These are phyloP conservation scores for Pseudoips prasinana DNA, from an alignment of 2,888 invertebrate species.

Conservation along the genomic window DNA sequence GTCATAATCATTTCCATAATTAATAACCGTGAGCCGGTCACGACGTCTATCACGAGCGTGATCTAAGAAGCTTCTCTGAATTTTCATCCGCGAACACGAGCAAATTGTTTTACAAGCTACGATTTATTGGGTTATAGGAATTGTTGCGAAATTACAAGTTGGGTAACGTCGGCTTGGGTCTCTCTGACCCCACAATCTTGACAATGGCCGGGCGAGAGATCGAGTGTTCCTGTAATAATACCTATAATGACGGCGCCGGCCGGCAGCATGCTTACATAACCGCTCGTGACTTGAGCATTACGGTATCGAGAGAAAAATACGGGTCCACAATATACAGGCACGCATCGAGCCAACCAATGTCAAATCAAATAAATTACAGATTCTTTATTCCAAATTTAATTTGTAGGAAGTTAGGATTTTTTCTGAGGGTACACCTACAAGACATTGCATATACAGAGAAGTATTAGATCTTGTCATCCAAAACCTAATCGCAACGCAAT, in stretches of 20 bases:
- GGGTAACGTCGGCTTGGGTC: slow-evolving; percentile 56
- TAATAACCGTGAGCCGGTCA: slow-evolving; percentile 67
- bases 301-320: slow-evolving; percentile 76
- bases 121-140: slow-evolving; percentile 75
- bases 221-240: slow-evolving; percentile 72
- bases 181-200: slow-evolving; percentile 79
- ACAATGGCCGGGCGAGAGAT: slow-evolving; percentile 70
- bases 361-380: slow-evolving; percentile 3
- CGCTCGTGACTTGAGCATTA: slow-evolving; percentile 81
- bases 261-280: slow-evolving; percentile 80
- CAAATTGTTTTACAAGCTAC: slow-evolving; percentile 74
- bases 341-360: slow-evolving; percentile 27
- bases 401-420: no score
- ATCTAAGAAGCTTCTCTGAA: slow-evolving; percentile 49
- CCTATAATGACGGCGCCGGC: slow-evolving; percentile 74
- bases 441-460: no score
- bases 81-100: slow-evolving; percentile 38
- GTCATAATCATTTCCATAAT: slow-evolving; percentile 69
- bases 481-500: no score
- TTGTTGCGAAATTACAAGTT: slow-evolving; percentile 74
- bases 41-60: slow-evolving; percentile 65
- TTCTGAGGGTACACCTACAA: no score
- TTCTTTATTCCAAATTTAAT: no score
- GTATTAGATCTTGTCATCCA: no score
- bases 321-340: slow-evolving; percentile 51